These are phyloP conservation scores for Halcyon leucocephala DNA, from an alignment of 2,797 vertebrate genomes.

Conservation along the genomic window DNA sequence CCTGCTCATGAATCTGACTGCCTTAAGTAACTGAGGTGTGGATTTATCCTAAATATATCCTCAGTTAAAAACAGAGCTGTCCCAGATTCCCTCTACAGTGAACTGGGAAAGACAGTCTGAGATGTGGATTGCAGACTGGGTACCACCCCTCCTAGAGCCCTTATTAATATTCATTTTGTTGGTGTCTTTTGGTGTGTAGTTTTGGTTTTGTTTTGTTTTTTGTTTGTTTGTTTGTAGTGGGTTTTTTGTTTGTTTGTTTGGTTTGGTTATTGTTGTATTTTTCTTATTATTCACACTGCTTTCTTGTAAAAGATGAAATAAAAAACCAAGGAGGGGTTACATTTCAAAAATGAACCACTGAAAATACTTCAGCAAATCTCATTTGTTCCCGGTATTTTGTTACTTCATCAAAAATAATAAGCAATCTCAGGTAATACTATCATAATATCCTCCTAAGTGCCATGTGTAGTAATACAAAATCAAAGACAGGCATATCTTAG, in stretches of 20 bases:
- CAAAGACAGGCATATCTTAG: neutral
- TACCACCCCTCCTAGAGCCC: neutral
- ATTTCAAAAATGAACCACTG: neutral
- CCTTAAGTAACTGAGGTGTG: neutral
- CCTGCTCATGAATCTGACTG: neutral
- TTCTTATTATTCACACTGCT: neutral
- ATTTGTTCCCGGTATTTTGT: neutral
- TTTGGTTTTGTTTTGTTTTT: no score
- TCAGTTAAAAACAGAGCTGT: neutral
- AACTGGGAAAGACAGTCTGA: neutral
- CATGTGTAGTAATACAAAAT: neutral
- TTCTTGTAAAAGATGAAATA: neutral
- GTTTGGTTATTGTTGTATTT: no score
- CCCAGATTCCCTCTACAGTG: neutral
- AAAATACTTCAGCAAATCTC: neutral
- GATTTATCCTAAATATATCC: neutral
- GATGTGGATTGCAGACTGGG: neutral
- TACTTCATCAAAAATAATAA: constrained; percentile 9
- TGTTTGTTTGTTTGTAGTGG: no score
- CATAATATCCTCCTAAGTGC: neutral
- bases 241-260: no score
- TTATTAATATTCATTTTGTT: neutral
- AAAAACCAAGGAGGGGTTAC: neutral
- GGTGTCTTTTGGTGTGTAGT: no score
- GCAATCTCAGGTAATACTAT: neutral